These are phyloP conservation scores for Chitala chitala DNA, from an alignment of 2,113 vertebrate species.

Conservation along the genomic window DNA sequence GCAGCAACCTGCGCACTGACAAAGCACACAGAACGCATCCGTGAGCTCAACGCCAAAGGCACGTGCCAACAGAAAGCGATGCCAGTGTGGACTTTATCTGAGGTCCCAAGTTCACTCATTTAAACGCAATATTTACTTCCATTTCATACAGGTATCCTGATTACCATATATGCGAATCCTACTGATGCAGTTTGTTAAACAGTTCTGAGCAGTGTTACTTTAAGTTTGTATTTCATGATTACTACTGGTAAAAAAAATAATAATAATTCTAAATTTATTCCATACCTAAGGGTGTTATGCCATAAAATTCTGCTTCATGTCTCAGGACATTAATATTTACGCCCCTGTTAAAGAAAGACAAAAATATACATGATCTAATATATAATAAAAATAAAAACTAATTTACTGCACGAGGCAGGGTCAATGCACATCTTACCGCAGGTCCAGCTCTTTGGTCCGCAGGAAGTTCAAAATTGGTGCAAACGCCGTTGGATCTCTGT, in stretches of 20 bases:
- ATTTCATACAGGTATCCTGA: too few relatives aligned
- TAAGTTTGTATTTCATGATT: too few relatives aligned
- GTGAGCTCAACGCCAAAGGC: background rate
- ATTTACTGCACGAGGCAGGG: background rate
- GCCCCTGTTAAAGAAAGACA: constrained; percentile 65
- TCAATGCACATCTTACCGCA: constrained; percentile 67
- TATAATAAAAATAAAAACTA: background rate
- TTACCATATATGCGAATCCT: too few relatives aligned
- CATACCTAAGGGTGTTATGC: constrained; percentile 92
- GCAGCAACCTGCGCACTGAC: constrained; percentile 80
- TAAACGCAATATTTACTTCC: too few relatives aligned
- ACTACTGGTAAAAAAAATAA: too few relatives aligned
- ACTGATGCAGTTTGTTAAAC: too few relatives aligned
- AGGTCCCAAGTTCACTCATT: too few relatives aligned
- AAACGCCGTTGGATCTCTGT: constrained; percentile 94
- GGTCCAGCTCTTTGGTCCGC: constrained; percentile 92
- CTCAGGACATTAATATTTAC: constrained; percentile 90
- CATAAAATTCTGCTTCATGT: constrained; percentile 97
- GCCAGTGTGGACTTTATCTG: too few relatives aligned
- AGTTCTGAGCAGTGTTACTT: too few relatives aligned
- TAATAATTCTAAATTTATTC: background rate
- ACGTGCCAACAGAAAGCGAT: too few relatives aligned
- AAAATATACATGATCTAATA: background rate
- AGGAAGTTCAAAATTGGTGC: constrained; percentile 98
- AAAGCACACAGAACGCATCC: constrained; percentile 7